Base-by-base conservation (phyloP, 2,113 vertebrate genomes). In the Anoplopoma fimbria region DNA sequence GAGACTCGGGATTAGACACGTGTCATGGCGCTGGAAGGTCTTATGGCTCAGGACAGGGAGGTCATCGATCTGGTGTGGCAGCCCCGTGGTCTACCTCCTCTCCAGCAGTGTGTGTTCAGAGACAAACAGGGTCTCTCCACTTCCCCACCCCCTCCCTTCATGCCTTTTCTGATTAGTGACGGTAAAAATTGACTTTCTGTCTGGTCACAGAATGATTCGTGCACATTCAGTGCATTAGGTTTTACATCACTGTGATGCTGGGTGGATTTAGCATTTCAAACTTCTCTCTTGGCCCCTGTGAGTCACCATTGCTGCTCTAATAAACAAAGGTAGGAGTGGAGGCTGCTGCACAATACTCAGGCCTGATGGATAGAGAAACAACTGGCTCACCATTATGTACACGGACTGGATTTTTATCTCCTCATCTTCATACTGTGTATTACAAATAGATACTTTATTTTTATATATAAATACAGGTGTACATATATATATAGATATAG, bases 101-200 rank as follows among this genome's bases (percentile, higher is more conserved):
- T 75, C 45, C 57, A 33, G 49, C 42, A 73, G 53, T 53, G 72
- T 81, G 49, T 47, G 71, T 27, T 14, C 78, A 71, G 73, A 83
- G 33, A 69, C 57, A 34, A 21, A 74, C 65, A 51, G 57, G 40
- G 58, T 65, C 75, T 49, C 67, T 40, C 53, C 17, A 27, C 10
- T 51, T 3, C 36, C 25, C 8, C 15, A 40, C 67, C 51, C 72
- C 14, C 6, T 29, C 40, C 12, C 25, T 27, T 69, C 25, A 55
- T 62, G 61, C 21, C 65, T 79, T 82, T 82, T 87, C 82, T 92
- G 87, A 91, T 93, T 89, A 91, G 76, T 76, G 85, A 85, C 3
- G 40, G 89, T 91, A 89, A 94, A 91, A 90, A 92, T 87, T 70
- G 86, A 90, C 86, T 91, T 91, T 83, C 90, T 88, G 91, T 86